Conservation (phyloP, 2,797 vertebrate genomes). For the Triplophysa yarkandensis region DNA sequence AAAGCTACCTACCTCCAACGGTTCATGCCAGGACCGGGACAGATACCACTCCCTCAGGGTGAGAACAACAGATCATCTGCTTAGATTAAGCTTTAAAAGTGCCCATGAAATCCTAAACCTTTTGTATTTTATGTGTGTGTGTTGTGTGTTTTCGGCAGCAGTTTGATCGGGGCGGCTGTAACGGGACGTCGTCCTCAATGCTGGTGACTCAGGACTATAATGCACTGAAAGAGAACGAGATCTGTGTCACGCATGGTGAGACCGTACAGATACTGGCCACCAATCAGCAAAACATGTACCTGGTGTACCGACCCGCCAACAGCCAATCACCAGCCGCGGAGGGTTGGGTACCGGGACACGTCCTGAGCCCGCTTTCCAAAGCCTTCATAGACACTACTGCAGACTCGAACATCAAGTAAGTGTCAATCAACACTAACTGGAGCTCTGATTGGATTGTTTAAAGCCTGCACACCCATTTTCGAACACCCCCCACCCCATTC, state of each 20-base stretch:
- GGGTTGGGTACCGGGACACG: constrained; percentile 94
- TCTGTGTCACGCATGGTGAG: constrained; percentile 92
- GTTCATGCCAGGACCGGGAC: constrained; percentile 83
- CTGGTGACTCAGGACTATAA: constrained; percentile 93
- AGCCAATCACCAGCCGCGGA: constrained; percentile 92
- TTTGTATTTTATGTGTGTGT: background rate
- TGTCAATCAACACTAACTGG: constrained; percentile 74
- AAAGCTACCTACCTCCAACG: constrained; percentile 92
- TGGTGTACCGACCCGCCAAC: constrained; percentile 91
- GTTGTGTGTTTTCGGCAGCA: constrained; percentile 54
- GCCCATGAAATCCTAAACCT: too few species aligned
- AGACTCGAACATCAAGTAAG: constrained; percentile 99
- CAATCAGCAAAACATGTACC: constrained; percentile 99
- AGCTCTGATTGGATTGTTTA: constrained; percentile 63
- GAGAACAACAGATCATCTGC: constrained; percentile 43
- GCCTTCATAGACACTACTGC: constrained; percentile 84
- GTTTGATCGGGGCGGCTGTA: constrained; percentile 84
- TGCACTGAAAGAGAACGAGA: constrained; percentile 97
- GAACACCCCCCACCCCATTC: constrained; percentile 49
- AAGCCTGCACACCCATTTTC: constrained; percentile 65
- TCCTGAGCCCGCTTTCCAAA: constrained; percentile 88
- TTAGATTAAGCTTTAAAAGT: background rate
- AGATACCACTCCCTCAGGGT: constrained; percentile 84
- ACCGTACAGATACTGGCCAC: constrained; percentile 91
- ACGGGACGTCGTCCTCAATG: constrained; percentile 90